Evolutionary conservation across 2,888 invertebrate genomes (phyloP), one percentile per base, ranked within the genome.

Genomic region (Tinea pellionella): DNA sequence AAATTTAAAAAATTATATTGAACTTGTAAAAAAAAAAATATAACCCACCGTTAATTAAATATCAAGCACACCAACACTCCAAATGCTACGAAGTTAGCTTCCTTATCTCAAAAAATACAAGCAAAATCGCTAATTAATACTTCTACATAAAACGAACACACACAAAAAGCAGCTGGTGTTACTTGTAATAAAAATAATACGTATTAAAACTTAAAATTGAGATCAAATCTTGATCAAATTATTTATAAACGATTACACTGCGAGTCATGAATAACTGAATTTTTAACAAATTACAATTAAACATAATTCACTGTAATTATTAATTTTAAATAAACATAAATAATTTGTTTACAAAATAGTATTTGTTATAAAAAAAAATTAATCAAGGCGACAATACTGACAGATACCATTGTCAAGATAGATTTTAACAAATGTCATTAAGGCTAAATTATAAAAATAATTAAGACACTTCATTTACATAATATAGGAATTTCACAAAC

Each of bases 141-240:
- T 37, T 37, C 37, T 37, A 37, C 9, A 2, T 15, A 47, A 16
- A 16, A 47, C 47, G 1, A 47, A 47, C n/a, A 15, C 13, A n/a
- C 47, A n/a, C 47, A 6, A 47, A 47, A 47, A 47, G 47, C 47
- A 47, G 13, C 47, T 47, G 47, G 47, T 47, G 13, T 47, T 41
- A n/a, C 4, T 41, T 4, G 8, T n/a, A 41, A 41, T 2, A 9
- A 47, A 15, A 47, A 47, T 47, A 47, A 47, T 15, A 47, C 47
- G 37, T n/a, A 9, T 9, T 42, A 42, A 42, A 47, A 13, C 8
- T 15, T 47, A 47, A 47, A 47, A 47, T 15, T 47, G 47, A 47
- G 47, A 47, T 47, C 47, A 47, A 16, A 47, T 47, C 47, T 47
- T 47, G 47, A 47, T 47, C 47, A 47, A 47, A n/a, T 9, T 47